Evolutionary conservation across 1,140 invertebrate genomes (phyloP).

Genomic region (Galleria mellonella): DNA sequence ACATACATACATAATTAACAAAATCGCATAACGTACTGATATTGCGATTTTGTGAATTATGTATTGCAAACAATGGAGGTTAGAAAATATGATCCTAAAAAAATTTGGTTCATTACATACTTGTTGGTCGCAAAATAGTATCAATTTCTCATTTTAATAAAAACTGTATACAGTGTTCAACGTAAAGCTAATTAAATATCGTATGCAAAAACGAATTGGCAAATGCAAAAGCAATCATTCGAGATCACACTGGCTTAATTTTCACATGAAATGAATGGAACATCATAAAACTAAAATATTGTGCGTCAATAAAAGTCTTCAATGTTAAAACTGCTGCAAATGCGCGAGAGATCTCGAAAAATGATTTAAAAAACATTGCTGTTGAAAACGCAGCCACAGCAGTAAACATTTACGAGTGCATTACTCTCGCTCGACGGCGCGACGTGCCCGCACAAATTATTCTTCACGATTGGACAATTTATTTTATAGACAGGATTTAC

Average conservation of each 20-base stretch:
- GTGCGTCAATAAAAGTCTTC: slow-evolving; percentile 29
- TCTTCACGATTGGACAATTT: slow-evolving; percentile 27
- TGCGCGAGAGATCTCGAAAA: slow-evolving; percentile 33
- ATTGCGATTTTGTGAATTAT: too few relatives aligned
- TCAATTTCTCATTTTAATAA: too few relatives aligned
- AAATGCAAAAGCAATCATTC: too few relatives aligned
- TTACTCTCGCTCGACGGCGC: slow-evolving; percentile 52
- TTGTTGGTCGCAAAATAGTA: too few relatives aligned
- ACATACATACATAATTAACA: too few relatives aligned
- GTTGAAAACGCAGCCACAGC: slow-evolving; percentile 40
- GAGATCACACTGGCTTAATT: neutral
- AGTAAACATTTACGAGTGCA: slow-evolving; percentile 69
- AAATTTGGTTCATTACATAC: too few relatives aligned
- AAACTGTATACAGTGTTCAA: too few relatives aligned
- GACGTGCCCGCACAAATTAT: slow-evolving; percentile 40
- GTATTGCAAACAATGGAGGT: too few relatives aligned
- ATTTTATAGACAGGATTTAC: slow-evolving; percentile 8
- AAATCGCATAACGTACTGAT: too few relatives aligned
- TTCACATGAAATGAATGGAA: slow-evolving; percentile 15
- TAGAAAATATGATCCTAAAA: too few relatives aligned
- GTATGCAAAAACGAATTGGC: too few relatives aligned
- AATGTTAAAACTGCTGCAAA: slow-evolving; percentile 23
- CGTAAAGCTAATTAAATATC: too few relatives aligned
- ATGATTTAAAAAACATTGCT: slow-evolving; percentile 59
- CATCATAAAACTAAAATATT: slow-evolving; percentile 41